A percentile compares a stretch with the other conserved stretches of the same genome.
Conservation (phyloP, 2,113 vertebrate genomes). For the Petrocephalus microphthalmus region DNA sequence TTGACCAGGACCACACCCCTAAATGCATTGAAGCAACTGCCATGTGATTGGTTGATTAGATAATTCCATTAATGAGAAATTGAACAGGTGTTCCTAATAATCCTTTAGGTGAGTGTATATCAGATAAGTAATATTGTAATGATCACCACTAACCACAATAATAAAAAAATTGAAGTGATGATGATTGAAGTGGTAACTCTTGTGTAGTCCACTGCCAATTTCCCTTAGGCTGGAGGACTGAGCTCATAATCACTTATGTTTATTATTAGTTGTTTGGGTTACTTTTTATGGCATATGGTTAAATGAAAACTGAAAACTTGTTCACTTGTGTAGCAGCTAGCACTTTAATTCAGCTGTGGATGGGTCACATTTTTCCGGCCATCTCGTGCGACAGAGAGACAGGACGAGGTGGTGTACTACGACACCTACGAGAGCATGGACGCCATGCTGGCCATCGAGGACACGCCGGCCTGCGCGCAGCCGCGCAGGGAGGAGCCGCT, state of each 20-base stretch:
- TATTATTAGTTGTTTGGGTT: neutral
- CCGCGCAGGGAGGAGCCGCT: constrained; percentile 76
- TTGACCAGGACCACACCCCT: too few relatives aligned
- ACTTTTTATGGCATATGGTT: neutral
- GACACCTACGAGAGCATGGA: constrained; percentile 94
- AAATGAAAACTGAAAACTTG: neutral
- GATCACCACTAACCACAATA: neutral
- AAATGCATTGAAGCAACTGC: too few relatives aligned
- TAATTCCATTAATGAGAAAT: too few relatives aligned
- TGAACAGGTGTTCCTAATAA: too few relatives aligned
- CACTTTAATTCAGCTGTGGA: neutral
- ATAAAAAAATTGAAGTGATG: neutral
- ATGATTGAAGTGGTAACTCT: neutral
- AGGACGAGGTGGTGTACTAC: constrained; percentile 94
- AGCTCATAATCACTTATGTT: neutral
- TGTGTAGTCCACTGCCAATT: neutral
- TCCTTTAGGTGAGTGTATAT: too few relatives aligned
- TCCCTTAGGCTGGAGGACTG: neutral
- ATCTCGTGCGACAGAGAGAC: constrained; percentile 49
- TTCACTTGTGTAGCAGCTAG: neutral
- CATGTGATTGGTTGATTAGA: too few relatives aligned
- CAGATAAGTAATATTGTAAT: neutral
- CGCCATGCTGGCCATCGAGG: constrained; percentile 82
- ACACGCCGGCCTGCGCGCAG: constrained; percentile 53
- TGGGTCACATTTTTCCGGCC: neutral